phyloP scores from a whole-genome alignment of 2,797 vertebrate genomes.

The Muscicapa comitata region DNA sequence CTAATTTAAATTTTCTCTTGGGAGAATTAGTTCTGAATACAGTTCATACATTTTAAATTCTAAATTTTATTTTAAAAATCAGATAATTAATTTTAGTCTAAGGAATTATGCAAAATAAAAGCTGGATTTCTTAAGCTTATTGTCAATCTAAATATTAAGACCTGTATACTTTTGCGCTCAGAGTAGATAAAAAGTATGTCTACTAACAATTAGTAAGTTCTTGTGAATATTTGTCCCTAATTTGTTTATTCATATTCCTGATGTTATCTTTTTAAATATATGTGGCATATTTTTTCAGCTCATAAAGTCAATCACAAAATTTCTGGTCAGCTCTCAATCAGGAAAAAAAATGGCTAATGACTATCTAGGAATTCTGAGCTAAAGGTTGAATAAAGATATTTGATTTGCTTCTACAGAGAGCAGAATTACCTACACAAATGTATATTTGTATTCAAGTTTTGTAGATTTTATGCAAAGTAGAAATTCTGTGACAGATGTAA shows the following conservation, averaged over 20 bases:
- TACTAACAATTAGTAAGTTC: neutral
- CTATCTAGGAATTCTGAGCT: neutral
- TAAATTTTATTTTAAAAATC: neutral
- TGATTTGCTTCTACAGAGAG: neutral
- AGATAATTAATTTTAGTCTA: neutral
- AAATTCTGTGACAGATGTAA: neutral
- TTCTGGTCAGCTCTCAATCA: neutral
- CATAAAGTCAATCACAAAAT: neutral
- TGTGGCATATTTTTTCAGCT: neutral
- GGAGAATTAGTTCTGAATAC: neutral
- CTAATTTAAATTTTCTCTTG: neutral
- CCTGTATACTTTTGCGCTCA: neutral
- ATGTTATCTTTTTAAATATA: neutral
- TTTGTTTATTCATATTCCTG: neutral
- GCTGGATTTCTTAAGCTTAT: neutral
- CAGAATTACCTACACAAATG: neutral
- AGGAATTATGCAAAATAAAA: neutral
- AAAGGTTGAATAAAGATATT: neutral
- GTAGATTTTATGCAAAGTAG: neutral
- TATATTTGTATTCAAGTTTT: neutral
- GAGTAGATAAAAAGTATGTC: neutral
- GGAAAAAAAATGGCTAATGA: neutral
- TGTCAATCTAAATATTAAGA: neutral
- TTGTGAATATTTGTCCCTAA: neutral
- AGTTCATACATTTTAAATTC: neutral